phyloP scores from a whole-genome alignment of 1,140 invertebrate genomes.

The Prorops nasuta region DNA sequence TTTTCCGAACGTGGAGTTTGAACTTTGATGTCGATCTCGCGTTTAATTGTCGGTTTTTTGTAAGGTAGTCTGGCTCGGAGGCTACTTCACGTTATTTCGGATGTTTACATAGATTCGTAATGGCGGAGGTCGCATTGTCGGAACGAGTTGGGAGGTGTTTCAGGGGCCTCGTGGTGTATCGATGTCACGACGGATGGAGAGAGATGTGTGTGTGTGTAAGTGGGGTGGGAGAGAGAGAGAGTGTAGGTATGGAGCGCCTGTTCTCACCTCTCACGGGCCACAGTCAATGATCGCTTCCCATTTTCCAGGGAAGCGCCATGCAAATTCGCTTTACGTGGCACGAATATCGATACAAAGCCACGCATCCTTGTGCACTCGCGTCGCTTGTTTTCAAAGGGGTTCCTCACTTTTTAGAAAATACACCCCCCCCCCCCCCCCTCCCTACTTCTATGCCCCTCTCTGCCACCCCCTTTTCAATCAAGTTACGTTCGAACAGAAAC shows the following conservation, averaged over 20 bases:
- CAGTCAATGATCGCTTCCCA: conserved; percentile 24
- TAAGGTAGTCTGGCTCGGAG: no score
- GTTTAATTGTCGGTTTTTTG: no score
- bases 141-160: background rate
- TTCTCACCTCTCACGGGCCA: no score
- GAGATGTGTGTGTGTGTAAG: background rate
- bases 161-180: background rate
- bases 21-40: no score
- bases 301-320: conserved; percentile 22
- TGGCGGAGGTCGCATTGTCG: background rate
- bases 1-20: no score
- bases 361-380: background rate
- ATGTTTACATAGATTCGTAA: no score
- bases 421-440: no score
- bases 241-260: no score
- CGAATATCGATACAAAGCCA: conserved; percentile 24
- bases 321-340: conserved; percentile 24
- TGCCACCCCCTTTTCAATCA: background rate
- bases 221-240: no score
- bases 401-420: no score
- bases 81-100: no score
- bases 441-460: background rate
- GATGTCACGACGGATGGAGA: background rate
- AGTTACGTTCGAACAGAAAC: background rate
- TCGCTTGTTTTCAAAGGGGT: conserved; percentile 8